phyloP scores from a whole-genome alignment of 2,113 vertebrate species.

The Acrocephalus arundinaceus region DNA sequence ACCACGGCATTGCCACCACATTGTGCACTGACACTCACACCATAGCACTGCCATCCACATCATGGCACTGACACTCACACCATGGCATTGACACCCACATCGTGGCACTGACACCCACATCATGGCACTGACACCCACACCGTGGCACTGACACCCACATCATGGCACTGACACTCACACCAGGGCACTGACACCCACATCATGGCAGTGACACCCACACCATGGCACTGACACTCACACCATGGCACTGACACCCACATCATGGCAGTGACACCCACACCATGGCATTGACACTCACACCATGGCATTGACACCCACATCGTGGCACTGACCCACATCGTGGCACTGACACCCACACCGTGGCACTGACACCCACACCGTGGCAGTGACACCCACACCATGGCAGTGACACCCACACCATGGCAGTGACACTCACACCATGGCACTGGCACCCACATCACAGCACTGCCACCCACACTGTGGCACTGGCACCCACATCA shows the following conservation, averaged over 20 bases:
- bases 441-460: neutral
- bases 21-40: no score
- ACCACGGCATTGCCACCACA: no score
- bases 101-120: no score
- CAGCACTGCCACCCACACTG: neutral
- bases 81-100: no score
- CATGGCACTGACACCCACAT: neutral
- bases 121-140: accelerated
- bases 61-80: neutral
- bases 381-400: neutral
- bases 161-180: no score
- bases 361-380: accelerated
- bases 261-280: accelerated
- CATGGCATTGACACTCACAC: neutral
- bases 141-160: neutral
- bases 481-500: neutral
- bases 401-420: neutral
- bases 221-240: no score
- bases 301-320: neutral
- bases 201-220: no score
- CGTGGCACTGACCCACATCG: neutral
- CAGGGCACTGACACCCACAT: no score
- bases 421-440: neutral
- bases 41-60: neutral
- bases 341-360: neutral